Base-by-base conservation (phyloP, 2,888 invertebrate genomes). In the Andrena bicolor region DNA sequence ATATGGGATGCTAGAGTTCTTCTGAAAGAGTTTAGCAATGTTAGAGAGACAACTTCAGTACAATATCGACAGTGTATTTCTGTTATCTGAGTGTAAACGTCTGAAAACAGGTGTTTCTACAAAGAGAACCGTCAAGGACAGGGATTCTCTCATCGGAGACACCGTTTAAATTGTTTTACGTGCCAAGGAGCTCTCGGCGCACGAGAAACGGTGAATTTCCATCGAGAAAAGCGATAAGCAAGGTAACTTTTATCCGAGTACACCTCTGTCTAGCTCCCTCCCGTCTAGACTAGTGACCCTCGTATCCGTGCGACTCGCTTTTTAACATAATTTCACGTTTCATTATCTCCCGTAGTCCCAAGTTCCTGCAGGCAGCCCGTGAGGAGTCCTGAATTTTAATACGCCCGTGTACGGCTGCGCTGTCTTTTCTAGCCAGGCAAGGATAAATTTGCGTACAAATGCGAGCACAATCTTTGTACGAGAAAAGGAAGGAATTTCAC, bases 251-350 rank as follows among this genome's bases (percentile, higher is more conserved):
- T 83, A 86, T 87, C 65, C 77, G 32, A 72, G 69, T 26, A 58
- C 53, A 20, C 63, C 63, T 23, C 35, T 23, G 30, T 48, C 63
- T 35, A 26, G 48, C 51, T 23, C 16, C 30, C 2, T 23, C 23
- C 20, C 23, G 66, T 61, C 69, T 64, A 48, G 74, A 58, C 76
- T 69, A 16, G 13, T 30, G 48, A 65, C 7, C 63, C 69, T 48
- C 69, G 76, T 81, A 77, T 76, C 65, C 61, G 51, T 2, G 75
- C 75, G 73, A 69, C 81, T 68, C 75, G 79, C 82, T 87, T 87
- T 86, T 87, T 83, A 87, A 87, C 86, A 86, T 83, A 84, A 84
- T 87, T 87, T 87, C 86, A 83, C 85, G 84, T 87, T 80, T 86
- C 87, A 87, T 87, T 86, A 81, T 87, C 82, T 80, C 75, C 72